These are phyloP conservation scores for Semnornis frantzii DNA, from an alignment of 2,113 vertebrate species.

Conservation along the genomic window DNA sequence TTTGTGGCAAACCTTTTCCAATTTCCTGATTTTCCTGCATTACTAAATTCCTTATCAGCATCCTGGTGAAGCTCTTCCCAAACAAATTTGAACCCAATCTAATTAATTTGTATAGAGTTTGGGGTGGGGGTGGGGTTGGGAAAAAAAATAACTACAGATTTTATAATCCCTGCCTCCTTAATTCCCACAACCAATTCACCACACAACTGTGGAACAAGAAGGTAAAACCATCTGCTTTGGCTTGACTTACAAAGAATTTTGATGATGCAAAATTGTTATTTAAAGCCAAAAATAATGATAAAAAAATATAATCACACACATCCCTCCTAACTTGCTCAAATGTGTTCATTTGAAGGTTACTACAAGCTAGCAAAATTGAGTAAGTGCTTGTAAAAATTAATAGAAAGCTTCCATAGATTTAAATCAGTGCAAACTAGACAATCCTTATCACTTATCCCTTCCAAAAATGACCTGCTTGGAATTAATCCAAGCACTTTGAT, in stretches of 20 bases:
- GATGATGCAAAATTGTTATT: neutral
- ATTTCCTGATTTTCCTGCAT: too few species aligned
- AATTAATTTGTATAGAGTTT: too few species aligned
- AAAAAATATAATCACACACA: neutral
- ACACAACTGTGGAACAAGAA: neutral
- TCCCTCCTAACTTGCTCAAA: neutral
- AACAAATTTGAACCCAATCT: too few species aligned
- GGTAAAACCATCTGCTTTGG: neutral
- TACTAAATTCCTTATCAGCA: too few species aligned
- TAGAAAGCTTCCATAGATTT: constrained; percentile 60
- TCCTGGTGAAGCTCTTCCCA: too few species aligned
- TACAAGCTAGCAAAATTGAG: constrained; percentile 14
- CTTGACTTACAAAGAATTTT: neutral
- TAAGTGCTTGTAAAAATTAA: constrained; percentile 55
- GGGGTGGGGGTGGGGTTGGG: too few species aligned
- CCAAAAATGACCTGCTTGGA: constrained; percentile 77
- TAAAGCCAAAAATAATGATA: neutral
- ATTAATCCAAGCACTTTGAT: constrained; percentile 76
- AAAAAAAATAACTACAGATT: too few species aligned
- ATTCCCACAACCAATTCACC: too few species aligned
- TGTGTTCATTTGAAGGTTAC: neutral
- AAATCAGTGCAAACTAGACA: constrained; percentile 71
- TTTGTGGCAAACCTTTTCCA: too few species aligned
- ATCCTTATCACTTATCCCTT: constrained; percentile 70
- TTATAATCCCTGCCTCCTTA: too few species aligned